These are phyloP conservation scores for Brachylomia viminalis DNA, from an alignment of 2,888 invertebrate species.

Conservation along the genomic window DNA sequence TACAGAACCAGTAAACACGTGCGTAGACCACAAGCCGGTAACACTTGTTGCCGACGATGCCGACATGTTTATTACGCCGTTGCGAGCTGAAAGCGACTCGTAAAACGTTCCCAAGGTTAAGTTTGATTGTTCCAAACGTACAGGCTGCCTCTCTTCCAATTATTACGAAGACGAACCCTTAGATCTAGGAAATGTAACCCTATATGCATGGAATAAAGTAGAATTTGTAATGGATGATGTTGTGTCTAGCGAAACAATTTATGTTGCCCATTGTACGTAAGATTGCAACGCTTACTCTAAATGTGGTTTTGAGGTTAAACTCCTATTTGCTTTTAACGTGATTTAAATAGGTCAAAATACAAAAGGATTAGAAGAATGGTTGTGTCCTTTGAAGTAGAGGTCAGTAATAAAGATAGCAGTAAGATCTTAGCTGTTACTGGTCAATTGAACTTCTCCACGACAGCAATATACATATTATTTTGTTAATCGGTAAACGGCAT, in stretches of 20 bases:
- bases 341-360: conserved; percentile 83
- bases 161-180: conserved; percentile 59
- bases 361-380: conserved; percentile 78
- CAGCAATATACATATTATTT: background rate
- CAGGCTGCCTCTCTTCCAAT: conserved; percentile 66
- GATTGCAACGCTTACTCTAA: conserved; percentile 75
- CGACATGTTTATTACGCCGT: conserved; percentile 81
- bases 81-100: conserved; percentile 79
- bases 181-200: conserved; percentile 41
- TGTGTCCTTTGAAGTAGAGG: conserved; percentile 66
- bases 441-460: background rate
- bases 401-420: conserved; percentile 50
- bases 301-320: conserved; percentile 83
- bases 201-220: conserved; percentile 48
- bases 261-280: conserved; percentile 66
- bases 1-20: conserved; percentile 68
- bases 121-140: conserved; percentile 83
- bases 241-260: conserved; percentile 58
- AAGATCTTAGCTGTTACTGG: background rate
- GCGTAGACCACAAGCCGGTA: conserved; percentile 74
- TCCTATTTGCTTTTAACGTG: conserved; percentile 80
- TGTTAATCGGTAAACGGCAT: background rate
- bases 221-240: conserved; percentile 19
- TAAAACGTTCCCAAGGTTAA: conserved; percentile 85
- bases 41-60: conserved; percentile 84